Conservation (phyloP, 37 sponge, comb jelly and placozoan genomes). For the Chondrosia reniformis region DNA sequence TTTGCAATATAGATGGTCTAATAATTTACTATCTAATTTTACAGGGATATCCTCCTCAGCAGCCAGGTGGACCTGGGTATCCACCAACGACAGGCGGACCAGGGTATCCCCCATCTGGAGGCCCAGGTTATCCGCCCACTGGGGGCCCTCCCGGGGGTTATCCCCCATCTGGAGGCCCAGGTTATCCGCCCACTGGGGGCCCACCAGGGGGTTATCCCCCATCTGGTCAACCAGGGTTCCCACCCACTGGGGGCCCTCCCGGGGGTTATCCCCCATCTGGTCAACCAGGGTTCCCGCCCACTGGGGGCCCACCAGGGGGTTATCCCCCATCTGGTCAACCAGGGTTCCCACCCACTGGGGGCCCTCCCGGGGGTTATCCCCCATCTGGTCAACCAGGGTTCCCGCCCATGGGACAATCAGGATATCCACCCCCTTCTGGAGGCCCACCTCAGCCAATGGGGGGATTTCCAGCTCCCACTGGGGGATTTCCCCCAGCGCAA, state of each 20-base stretch:
- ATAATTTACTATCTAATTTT: too few relatives aligned
- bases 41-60: too few relatives aligned
- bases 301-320: not conserved
- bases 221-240: not conserved
- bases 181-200: not conserved
- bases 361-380: slow-evolving; percentile 6
- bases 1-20: too few relatives aligned
- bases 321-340: not conserved
- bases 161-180: not conserved
- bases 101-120: slow-evolving; percentile 7
- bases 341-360: not conserved
- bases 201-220: not conserved
- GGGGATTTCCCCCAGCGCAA: too few relatives aligned
- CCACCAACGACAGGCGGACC: too few relatives aligned
- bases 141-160: not conserved
- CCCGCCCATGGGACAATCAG: slow-evolving; percentile 19
- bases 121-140: not conserved
- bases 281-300: not conserved
- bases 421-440: slow-evolving; percentile 43
- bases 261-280: not conserved
- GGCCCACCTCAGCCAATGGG: slow-evolving; percentile 19
- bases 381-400: slow-evolving; percentile 26
- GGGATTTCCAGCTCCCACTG: too few relatives aligned
- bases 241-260: not conserved
- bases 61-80: too few relatives aligned